A percentile compares a stretch with the other conserved stretches of the same genome.
Evolutionary conservation across 2,888 invertebrate species (phyloP).

Genomic region (Malthinus flaveolus): DNA sequence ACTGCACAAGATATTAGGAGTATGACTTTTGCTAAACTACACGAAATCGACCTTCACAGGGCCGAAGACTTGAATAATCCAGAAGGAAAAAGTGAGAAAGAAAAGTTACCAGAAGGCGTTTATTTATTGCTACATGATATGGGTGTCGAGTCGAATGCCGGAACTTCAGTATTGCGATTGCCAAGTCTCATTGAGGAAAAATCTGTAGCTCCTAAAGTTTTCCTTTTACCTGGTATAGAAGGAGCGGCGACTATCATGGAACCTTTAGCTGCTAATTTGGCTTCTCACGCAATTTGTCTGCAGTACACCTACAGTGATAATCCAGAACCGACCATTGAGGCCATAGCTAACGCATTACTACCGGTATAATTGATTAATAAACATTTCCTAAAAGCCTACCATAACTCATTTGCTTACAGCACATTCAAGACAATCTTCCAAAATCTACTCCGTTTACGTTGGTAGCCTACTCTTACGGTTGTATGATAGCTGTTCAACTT

Average conservation of each 20-base stretch:
- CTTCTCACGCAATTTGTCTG: slow-evolving; percentile 58
- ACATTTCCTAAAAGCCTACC: background rate
- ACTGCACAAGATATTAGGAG: slow-evolving; percentile 84
- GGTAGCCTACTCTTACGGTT: slow-evolving; percentile 88
- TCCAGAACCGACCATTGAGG: slow-evolving; percentile 53
- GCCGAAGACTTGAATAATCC: slow-evolving; percentile 47
- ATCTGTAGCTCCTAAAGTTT: slow-evolving; percentile 51
- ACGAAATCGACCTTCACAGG: slow-evolving; percentile 59
- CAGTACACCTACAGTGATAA: slow-evolving; percentile 57
- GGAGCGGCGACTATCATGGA: slow-evolving; percentile 62
- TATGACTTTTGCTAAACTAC: slow-evolving; percentile 71
- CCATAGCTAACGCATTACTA: slow-evolving; percentile 59
- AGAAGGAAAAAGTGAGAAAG: slow-evolving; percentile 13
- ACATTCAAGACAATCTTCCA: slow-evolving; percentile 58
- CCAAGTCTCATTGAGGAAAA: slow-evolving; percentile 17
- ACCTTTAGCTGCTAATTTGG: slow-evolving; percentile 58
- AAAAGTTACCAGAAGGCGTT: slow-evolving; percentile 53
- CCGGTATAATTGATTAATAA: slow-evolving; percentile 55
- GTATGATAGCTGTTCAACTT: slow-evolving; percentile 76
- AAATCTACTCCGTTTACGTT: slow-evolving; percentile 68
- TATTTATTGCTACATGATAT: slow-evolving; percentile 63
- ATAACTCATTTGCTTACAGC: slow-evolving; percentile 49
- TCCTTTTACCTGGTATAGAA: slow-evolving; percentile 71
- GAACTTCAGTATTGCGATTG: slow-evolving; percentile 56
- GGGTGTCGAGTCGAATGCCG: slow-evolving; percentile 62